Evolutionary conservation across 2,888 invertebrate species (phyloP).

Genomic region (Macaria liturata): DNA sequence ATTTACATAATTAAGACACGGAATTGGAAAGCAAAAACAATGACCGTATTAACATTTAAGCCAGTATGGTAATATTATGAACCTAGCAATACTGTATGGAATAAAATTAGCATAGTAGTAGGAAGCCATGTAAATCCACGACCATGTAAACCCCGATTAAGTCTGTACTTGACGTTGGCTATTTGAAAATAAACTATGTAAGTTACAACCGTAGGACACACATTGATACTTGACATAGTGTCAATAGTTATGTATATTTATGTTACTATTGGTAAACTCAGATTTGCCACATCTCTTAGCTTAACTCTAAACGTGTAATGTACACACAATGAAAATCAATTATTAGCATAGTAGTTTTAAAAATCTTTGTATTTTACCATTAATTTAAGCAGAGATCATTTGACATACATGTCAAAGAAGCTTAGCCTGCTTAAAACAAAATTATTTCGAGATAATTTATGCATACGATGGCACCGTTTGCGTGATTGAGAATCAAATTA

Average conservation of each 20-base stretch:
- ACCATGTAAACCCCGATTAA: slow-evolving; percentile 18
- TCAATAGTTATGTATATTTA: background rate
- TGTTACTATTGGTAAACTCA: too few species aligned
- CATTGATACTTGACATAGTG: slow-evolving; percentile 5
- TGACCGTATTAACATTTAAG: slow-evolving; percentile 8
- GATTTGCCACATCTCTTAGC: too few species aligned
- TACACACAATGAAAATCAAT: background rate
- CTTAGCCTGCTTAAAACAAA: background rate
- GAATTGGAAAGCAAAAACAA: slow-evolving; percentile 9
- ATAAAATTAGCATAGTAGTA: slow-evolving; percentile 15
- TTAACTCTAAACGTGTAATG: too few species aligned
- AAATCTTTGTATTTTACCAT: background rate
- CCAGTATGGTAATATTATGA: slow-evolving; percentile 8
- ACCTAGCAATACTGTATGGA: slow-evolving; percentile 1
- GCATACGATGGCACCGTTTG: slow-evolving; percentile 23
- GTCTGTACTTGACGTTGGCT: slow-evolving; percentile 19
- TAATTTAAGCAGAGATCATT: background rate
- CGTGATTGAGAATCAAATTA: slow-evolving; percentile 39
- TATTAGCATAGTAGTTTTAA: background rate
- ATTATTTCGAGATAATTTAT: slow-evolving; percentile 10
- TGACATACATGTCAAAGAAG: background rate
- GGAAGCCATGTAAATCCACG: slow-evolving; percentile 22
- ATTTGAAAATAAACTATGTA: slow-evolving; percentile 15
- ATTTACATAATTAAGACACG: slow-evolving; percentile 8
- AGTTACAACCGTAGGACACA: slow-evolving; percentile 13